Base-by-base conservation (phyloP, 1,140 invertebrate genomes). In the Drosophila yakuba region DNA sequence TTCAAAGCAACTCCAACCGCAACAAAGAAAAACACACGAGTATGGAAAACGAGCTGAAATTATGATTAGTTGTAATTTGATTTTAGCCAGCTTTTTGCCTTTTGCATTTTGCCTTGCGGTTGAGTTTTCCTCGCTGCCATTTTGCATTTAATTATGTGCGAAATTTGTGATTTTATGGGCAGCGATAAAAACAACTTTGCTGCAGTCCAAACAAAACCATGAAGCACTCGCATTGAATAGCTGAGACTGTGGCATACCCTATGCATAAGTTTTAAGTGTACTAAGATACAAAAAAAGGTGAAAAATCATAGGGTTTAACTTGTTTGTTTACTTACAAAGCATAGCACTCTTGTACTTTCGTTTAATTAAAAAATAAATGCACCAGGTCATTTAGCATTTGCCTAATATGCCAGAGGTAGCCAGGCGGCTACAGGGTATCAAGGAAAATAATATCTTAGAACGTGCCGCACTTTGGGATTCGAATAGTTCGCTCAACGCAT, bases 61-160 rank as follows among this genome's bases (percentile, higher is more conserved):
- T 74, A 76, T 76, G 73, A 82, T 85, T 82, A 82, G 83, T 82
- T 82, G 82, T 62, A 82, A 85, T 82, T 85, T 72, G 64, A 82
- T 82, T 78, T 82, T 67, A 64, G 69, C 57, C 69, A 74, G 71
- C 48, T 52, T 61, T 47, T 51, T 77, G 69, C 51, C 61, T 51
- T 58, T 20, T 20, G 20, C 48, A 52, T 58, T 47, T 52, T 77
- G 69, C 51, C 61, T 52, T 58, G 61, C 54, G 60, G 39, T 52
- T 44, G 20, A 43, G 7, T 63, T 51, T 54, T 57, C 43, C 32
- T 25, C 51, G 43, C 35, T 45, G 41, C 47, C 48, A 38, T 63
- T 69, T 74, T 80, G 67, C 47, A 77, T 84, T 88, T 88, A 85
- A 84, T 90, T 90, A 88, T 84, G 83, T 88, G 84, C 76, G 77